phyloP scores from a whole-genome alignment of 2,888 invertebrate species.

The Sesia bembeciformis region DNA sequence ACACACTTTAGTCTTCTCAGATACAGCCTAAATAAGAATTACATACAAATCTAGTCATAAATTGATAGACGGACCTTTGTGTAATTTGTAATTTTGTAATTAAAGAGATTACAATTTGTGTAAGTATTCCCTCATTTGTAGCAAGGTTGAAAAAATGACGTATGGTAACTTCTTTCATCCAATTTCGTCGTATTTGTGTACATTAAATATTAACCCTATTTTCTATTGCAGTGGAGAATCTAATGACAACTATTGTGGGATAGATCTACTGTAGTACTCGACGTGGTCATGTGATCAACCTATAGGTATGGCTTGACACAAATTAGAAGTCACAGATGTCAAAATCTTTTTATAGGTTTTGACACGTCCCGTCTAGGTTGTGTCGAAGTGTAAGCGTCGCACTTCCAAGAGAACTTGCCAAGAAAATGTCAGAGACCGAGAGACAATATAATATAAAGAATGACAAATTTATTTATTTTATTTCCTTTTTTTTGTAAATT shows the following conservation, averaged over 20 bases:
- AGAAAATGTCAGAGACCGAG: not conserved
- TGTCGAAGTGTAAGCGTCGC: not conserved
- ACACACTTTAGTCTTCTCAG: too few relatives aligned
- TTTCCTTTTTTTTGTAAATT: too few relatives aligned
- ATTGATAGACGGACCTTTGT: too few relatives aligned
- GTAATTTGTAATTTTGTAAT: too few relatives aligned
- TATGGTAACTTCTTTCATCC: not conserved
- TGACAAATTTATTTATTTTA: too few relatives aligned
- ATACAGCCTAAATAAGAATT: too few relatives aligned
- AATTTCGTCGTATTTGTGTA: not conserved
- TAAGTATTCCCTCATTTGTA: not conserved
- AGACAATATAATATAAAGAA: too few relatives aligned
- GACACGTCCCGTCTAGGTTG: not conserved
- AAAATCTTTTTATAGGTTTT: not conserved
- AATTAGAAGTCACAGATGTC: too few relatives aligned
- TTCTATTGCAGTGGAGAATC: conserved; percentile 54
- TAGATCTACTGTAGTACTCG: not conserved
- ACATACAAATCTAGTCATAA: too few relatives aligned
- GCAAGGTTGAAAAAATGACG: not conserved
- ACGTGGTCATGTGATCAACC: not conserved
- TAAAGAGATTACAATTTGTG: too few relatives aligned
- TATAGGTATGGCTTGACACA: too few relatives aligned
- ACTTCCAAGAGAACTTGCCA: not conserved
- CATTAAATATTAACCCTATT: not conserved
- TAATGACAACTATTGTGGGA: conserved; percentile 44